Conservation (phyloP, 2,797 vertebrate species). For the Channa striata region DNA sequence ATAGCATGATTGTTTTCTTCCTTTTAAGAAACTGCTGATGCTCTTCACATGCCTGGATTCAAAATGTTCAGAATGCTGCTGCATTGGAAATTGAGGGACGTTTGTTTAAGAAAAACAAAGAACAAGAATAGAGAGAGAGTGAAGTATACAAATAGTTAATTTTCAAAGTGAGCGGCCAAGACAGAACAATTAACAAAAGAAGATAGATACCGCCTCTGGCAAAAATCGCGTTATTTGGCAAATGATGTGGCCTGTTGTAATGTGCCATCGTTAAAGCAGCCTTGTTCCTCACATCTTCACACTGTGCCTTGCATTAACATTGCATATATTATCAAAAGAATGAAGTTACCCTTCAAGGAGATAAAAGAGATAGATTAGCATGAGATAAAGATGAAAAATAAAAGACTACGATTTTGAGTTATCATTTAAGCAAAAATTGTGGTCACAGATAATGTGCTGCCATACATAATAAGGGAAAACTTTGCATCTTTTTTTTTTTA, state of each 20-base stretch:
- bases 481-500: conserved; percentile 17
- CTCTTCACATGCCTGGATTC: no score
- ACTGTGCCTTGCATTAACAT: conserved; percentile 42
- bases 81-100: not conserved
- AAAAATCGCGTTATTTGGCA: conserved; percentile 51
- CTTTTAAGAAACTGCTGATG: no score
- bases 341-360: conserved; percentile 42
- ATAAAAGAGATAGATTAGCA: conserved; percentile 41
- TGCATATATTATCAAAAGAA: conserved; percentile 52
- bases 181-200: conserved; percentile 43
- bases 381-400: conserved; percentile 17
- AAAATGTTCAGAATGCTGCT: not conserved
- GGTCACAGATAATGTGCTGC: conserved; percentile 21
- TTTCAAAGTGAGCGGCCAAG: conserved; percentile 25
- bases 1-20: no score
- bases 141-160: conserved; percentile 21
- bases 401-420: conserved; percentile 31
- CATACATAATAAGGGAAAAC: conserved; percentile 20
- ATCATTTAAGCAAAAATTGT: conserved; percentile 28
- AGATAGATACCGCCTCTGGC: conserved; percentile 39
- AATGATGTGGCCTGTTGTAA: conserved; percentile 45
- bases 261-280: conserved; percentile 18
- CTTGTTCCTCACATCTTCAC: conserved; percentile 36
- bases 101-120: not conserved
- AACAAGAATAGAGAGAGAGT: not conserved